Conservation (phyloP, 2,888 invertebrate genomes). For the Lasius platythorax region DNA sequence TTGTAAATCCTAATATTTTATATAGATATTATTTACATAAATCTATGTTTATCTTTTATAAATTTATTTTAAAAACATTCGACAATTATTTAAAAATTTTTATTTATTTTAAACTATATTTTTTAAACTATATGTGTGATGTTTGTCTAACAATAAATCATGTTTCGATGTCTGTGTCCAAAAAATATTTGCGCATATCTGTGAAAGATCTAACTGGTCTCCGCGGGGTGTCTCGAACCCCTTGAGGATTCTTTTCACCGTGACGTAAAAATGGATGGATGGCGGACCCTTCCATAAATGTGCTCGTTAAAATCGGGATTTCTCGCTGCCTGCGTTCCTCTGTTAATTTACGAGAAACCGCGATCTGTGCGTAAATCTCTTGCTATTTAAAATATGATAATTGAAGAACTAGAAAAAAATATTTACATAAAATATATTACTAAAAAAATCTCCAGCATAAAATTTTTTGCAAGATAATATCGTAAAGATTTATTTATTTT, state of each 20-base stretch:
- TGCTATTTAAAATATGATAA: not conserved
- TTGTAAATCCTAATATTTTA: not conserved
- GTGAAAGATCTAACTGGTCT: constrained; percentile 44
- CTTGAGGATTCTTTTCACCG: constrained; percentile 41
- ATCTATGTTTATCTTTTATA: not conserved
- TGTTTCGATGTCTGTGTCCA: constrained; percentile 11
- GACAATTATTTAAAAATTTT: not conserved
- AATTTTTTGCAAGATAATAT: constrained; percentile 9
- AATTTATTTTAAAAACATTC: not conserved
- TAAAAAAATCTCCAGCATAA: not conserved
- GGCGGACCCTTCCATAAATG: constrained; percentile 41
- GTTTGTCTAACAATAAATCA: not conserved
- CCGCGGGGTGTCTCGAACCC: constrained; percentile 29
- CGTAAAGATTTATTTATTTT: not conserved
- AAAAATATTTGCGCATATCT: constrained; percentile 51
- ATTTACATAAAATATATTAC: not conserved
- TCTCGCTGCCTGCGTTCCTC: constrained; percentile 27
- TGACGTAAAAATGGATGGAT: constrained; percentile 36
- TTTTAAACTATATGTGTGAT: not conserved
- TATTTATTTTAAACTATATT: not conserved
- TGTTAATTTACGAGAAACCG: constrained; percentile 24
- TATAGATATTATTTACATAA: not conserved
- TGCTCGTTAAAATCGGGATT: constrained; percentile 48
- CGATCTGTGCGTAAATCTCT: not conserved
- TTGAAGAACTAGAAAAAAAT: not conserved